Base-by-base conservation (phyloP, 2,113 vertebrate genomes). In the Lates calcarifer region DNA sequence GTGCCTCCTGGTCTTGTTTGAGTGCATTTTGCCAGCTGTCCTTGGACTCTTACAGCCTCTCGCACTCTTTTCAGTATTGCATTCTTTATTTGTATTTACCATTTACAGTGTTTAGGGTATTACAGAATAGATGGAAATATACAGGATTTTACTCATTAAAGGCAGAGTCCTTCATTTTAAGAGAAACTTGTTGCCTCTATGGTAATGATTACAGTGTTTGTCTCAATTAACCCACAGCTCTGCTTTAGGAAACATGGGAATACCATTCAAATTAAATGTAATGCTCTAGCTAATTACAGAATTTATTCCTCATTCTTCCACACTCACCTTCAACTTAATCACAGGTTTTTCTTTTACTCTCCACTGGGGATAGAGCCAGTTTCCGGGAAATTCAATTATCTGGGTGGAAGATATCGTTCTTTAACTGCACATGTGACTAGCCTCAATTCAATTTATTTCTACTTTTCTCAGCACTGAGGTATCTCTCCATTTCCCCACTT, bases 291-390 rank as follows among this genome's bases (percentile, higher is more conserved):
- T 91, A 89, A 90, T 91, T 93, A 81, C 29, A 62, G 74, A 84
- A 81, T 79, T 77, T 79, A 85, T 90, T 92, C 84, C 81, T 55
- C 26, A 68, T 89, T 85, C 31, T 69, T 79, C 58, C 76, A 69
- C 71, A 60, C 31, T 86, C 77, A 90, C 85, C 85, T 91, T 84
- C 75, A 82, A 76, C 70, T 84, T 90, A 90, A 94, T 92, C 83
- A 82, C 86, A 81, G 61, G 53, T 76, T 82, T 66, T 63, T 72
- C n/a, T 73, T 87, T 83, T 72, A 51, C 58, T 77, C 66, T 77
- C 81, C 77, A 26, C 47, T 41, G 74, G 83, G 90, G 75, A 78
- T 83, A 58, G 61, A 79, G 63, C 65, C 11, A 61, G 47, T 77
- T 89, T 79, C 69, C 80, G 37, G 58, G 70, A 76, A 89, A 87